phyloP scores from a whole-genome alignment of 2,888 invertebrate species.

The Hyppa rectilinea region DNA sequence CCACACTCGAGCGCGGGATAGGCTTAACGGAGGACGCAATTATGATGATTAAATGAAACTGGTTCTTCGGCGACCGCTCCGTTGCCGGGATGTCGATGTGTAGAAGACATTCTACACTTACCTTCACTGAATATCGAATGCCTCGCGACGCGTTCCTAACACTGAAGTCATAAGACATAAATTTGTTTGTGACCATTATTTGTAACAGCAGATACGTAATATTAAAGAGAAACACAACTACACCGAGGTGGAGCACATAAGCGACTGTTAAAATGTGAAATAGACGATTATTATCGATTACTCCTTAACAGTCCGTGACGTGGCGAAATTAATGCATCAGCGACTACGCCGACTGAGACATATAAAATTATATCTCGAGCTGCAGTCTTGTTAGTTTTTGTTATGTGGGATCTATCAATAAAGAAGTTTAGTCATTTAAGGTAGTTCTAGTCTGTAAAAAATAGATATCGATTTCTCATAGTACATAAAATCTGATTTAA shows the following conservation, averaged over 20 bases:
- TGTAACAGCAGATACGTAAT: conserved; percentile 48
- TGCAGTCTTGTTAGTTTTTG: conserved; percentile 1
- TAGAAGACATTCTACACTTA: conserved; percentile 76
- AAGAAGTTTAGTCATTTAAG: not conserved
- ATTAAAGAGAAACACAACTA: conserved; percentile 64
- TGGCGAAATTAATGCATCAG: conserved; percentile 35
- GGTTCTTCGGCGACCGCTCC: conserved; percentile 82
- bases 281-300: conserved; percentile 48
- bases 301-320: conserved; percentile 22
- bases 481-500: conserved; percentile 30
- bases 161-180: conserved; percentile 57
- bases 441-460: not conserved
- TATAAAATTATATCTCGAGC: not conserved
- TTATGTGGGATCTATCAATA: conserved; percentile 6
- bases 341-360: conserved; percentile 16
- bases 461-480: not conserved
- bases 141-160: conserved; percentile 55
- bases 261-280: conserved; percentile 57
- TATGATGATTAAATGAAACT: conserved; percentile 90
- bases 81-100: conserved; percentile 80
- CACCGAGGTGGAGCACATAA: conserved; percentile 56
- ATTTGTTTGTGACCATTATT: conserved; percentile 52
- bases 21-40: conserved; percentile 89
- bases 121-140: conserved; percentile 65
- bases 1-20: conserved; percentile 77